Conservation (phyloP, 2,797 vertebrate genomes). For the Cetoscarus ocellatus region DNA sequence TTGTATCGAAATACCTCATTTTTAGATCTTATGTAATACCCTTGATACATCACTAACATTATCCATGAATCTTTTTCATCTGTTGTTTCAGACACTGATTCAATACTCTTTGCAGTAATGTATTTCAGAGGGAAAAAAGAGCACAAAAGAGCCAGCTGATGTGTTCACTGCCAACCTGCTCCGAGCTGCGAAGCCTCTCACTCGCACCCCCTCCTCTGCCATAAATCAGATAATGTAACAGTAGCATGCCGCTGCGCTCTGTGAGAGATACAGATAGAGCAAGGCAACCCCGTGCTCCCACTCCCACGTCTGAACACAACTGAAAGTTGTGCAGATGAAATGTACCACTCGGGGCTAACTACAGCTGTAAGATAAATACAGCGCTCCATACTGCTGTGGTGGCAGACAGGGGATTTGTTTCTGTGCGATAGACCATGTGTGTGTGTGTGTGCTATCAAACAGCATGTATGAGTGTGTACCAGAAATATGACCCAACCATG, state of each 20-base stretch:
- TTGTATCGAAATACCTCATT: background rate
- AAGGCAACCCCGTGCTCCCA: conserved; percentile 67
- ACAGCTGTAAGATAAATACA: conserved; percentile 75
- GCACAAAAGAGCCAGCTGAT: conserved; percentile 55
- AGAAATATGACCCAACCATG: background rate
- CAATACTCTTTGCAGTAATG: conserved; percentile 30
- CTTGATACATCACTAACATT: conserved; percentile 4
- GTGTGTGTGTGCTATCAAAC: conserved; percentile 2
- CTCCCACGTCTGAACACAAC: conserved; percentile 73
- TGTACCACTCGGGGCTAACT: conserved; percentile 73
- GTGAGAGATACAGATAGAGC: conserved; percentile 62
- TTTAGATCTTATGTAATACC: background rate
- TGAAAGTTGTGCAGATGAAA: conserved; percentile 75
- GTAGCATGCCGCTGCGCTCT: conserved; percentile 60
- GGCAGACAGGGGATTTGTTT: conserved; percentile 55
- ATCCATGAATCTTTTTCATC: conserved; percentile 26
- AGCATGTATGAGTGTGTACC: background rate
- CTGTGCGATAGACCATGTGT: conserved; percentile 41
- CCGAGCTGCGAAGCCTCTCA: conserved; percentile 52
- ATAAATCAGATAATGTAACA: conserved; percentile 76
- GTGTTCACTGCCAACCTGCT: conserved; percentile 49
- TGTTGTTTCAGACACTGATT: conserved; percentile 9
- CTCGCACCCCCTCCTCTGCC: conserved; percentile 26
- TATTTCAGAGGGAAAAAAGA: conserved; percentile 35
- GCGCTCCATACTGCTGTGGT: conserved; percentile 55